These are phyloP conservation scores for Ochlodes sylvanus DNA, from an alignment of 2,888 invertebrate genomes.

Conservation along the genomic window DNA sequence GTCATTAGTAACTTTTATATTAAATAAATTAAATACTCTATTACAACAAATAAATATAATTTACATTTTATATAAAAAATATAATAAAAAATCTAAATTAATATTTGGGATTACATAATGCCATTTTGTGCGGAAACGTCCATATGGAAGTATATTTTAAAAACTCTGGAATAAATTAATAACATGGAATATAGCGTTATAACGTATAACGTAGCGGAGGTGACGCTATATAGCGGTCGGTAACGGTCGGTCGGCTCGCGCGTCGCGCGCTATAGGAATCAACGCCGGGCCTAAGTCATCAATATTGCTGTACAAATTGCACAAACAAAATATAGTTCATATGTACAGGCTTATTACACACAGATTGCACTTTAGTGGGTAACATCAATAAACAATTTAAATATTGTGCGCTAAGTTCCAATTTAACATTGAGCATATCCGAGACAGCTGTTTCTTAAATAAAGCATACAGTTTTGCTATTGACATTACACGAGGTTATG, in stretches of 20 bases:
- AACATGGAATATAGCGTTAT: constrained; percentile 25
- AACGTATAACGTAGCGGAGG: neutral
- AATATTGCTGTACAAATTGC: constrained; percentile 73
- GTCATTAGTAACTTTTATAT: constrained; percentile 35
- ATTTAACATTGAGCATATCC: constrained; percentile 82
- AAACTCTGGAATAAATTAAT: constrained; percentile 32
- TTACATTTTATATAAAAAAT: constrained; percentile 30
- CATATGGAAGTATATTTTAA: constrained; percentile 13
- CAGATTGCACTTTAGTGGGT: constrained; percentile 76
- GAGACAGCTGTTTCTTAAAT: constrained; percentile 77
- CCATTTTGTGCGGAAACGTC: constrained; percentile 21
- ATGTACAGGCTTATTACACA: constrained; percentile 75
- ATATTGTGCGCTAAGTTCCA: constrained; percentile 84
- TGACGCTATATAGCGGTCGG: constrained; percentile 4
- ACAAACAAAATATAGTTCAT: constrained; percentile 69
- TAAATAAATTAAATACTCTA: constrained; percentile 34
- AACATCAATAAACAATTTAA: constrained; percentile 78
- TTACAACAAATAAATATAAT: constrained; percentile 36
- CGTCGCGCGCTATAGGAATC: constrained; percentile 46
- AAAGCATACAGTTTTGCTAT: constrained; percentile 83
- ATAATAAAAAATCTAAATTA: constrained; percentile 34
- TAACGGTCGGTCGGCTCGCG: constrained; percentile 39
- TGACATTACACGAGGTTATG: constrained; percentile 71
- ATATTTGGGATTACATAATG: constrained; percentile 35
- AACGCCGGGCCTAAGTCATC: constrained; percentile 54